These are phyloP conservation scores for Cylas formicarius DNA, from an alignment of 1,140 invertebrate species.

Conservation along the genomic window DNA sequence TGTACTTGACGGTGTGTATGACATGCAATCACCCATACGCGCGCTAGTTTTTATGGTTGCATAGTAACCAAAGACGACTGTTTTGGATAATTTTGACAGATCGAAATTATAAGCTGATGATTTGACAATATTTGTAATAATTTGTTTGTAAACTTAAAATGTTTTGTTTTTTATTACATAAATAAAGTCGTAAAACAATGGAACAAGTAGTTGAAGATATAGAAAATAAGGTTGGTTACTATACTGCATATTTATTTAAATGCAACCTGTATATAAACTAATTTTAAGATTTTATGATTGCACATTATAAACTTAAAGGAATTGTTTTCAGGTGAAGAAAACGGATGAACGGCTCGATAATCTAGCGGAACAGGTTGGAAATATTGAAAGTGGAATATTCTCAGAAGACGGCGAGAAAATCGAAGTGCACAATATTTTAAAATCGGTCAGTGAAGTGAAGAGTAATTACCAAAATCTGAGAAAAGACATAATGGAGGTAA, in stretches of 20 bases:
- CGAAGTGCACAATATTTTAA: conserved; percentile 35
- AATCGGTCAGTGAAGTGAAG: conserved; percentile 40
- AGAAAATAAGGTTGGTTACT: conserved; percentile 32
- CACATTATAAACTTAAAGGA: not conserved
- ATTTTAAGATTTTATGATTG: too few relatives aligned
- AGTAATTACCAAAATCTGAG: conserved; percentile 40
- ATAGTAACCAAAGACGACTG: too few relatives aligned
- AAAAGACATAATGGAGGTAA: conserved; percentile 34
- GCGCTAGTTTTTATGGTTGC: too few relatives aligned
- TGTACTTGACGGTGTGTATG: too few relatives aligned
- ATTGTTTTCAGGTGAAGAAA: conserved; percentile 36
- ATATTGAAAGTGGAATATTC: conserved; percentile 38
- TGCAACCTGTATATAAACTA: not conserved
- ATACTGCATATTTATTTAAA: not conserved
- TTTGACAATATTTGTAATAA: too few relatives aligned
- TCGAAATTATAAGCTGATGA: too few relatives aligned
- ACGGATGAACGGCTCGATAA: conserved; percentile 36
- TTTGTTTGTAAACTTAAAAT: too few relatives aligned
- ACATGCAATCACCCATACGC: too few relatives aligned
- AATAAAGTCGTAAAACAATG: conserved; percentile 27
- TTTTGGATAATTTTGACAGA: too few relatives aligned
- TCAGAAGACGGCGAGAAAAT: conserved; percentile 33
- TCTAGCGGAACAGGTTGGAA: conserved; percentile 37
- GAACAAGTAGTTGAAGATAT: conserved; percentile 33
- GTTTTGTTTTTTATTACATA: too few relatives aligned